Evolutionary conservation across 2,888 invertebrate genomes (phyloP).

Genomic region (Clostera curtula): DNA sequence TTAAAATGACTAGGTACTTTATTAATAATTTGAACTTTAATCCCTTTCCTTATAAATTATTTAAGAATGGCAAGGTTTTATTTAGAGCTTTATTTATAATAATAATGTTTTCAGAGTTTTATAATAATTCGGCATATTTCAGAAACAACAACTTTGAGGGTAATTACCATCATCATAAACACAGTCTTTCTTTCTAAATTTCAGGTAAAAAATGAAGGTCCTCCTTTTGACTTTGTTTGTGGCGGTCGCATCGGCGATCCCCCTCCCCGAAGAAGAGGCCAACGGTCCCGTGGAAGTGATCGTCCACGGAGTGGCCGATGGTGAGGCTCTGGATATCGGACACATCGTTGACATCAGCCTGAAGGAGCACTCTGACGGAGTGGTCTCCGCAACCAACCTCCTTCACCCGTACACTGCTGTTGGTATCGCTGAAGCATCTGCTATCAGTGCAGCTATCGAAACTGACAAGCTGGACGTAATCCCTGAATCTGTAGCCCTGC

Average conservation of each 20-base stretch:
- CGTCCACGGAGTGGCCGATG: constrained; percentile 45
- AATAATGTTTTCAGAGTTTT: too few relatives aligned
- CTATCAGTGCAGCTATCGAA: constrained; percentile 18
- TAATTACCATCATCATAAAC: too few relatives aligned
- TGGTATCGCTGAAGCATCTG: constrained; percentile 40
- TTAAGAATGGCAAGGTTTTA: too few relatives aligned
- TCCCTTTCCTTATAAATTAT: too few relatives aligned
- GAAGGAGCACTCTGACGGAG: constrained; percentile 35
- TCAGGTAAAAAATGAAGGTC: constrained; percentile 45
- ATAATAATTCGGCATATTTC: too few relatives aligned
- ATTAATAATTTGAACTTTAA: too few relatives aligned
- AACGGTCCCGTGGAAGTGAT: constrained; percentile 39
- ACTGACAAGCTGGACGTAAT: constrained; percentile 1
- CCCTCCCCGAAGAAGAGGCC: constrained; percentile 30
- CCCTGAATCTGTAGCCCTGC: constrained; percentile 14
- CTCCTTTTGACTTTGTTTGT: constrained; percentile 43
- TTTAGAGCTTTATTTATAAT: too few relatives aligned
- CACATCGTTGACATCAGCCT: constrained; percentile 39
- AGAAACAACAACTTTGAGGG: too few relatives aligned
- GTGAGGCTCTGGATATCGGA: constrained; percentile 38
- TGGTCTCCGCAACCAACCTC: constrained; percentile 30
- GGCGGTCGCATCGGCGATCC: constrained; percentile 37
- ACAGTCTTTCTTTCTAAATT: constrained; percentile 10
- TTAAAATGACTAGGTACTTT: too few relatives aligned
- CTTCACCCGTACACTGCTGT: constrained; percentile 42